phyloP scores from a whole-genome alignment of 2,797 vertebrate species.

The Propithecus deckenii region DNA sequence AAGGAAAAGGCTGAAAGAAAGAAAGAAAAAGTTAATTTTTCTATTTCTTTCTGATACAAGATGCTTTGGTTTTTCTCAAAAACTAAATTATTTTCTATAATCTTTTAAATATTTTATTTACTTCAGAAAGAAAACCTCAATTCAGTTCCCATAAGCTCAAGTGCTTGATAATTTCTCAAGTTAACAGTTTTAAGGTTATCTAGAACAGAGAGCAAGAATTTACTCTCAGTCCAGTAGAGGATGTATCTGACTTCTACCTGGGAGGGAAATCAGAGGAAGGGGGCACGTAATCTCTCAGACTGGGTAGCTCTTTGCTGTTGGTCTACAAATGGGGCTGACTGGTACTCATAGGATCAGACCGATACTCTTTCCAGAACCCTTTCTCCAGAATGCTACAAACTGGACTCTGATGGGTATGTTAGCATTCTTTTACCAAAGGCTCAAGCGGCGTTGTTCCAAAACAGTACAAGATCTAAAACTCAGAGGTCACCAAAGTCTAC shows the following conservation, averaged over 20 bases:
- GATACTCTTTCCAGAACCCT: background rate
- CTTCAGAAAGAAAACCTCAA: background rate
- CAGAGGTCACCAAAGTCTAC: background rate
- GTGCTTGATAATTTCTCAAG: background rate
- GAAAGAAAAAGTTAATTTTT: background rate
- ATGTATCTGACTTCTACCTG: background rate
- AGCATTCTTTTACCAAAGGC: background rate
- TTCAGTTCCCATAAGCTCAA: background rate
- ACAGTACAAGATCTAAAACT: background rate
- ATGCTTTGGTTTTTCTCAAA: background rate
- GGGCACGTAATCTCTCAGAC: background rate
- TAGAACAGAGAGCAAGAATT: background rate
- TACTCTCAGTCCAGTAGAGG: background rate
- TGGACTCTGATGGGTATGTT: background rate
- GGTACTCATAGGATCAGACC: background rate
- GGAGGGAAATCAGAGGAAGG: background rate
- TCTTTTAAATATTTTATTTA: background rate
- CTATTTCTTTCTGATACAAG: background rate
- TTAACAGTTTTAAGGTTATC: background rate
- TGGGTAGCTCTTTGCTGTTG: background rate
- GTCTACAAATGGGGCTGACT: background rate
- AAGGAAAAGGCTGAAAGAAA: background rate
- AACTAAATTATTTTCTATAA: conserved; percentile 30
- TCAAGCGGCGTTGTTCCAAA: background rate
- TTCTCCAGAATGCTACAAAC: background rate